Evolutionary conservation across 2,888 invertebrate genomes (phyloP).

Genomic region (Metalampra italica): DNA sequence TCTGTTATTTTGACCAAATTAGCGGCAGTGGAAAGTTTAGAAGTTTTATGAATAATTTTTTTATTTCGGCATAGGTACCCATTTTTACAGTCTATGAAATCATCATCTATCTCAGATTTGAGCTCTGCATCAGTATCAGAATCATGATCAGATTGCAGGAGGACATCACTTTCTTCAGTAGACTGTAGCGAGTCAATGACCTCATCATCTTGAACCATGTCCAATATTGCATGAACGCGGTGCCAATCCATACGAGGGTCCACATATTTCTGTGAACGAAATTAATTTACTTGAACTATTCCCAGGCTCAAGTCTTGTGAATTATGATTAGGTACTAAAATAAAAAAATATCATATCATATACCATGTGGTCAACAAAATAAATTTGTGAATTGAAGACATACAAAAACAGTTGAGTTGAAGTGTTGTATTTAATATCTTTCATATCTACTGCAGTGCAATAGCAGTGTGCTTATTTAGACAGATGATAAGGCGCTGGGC

Average conservation of each 20-base stretch:
- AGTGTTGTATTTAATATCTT: constrained; percentile 36
- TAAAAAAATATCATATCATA: too few species aligned
- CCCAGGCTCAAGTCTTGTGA: constrained; percentile 25
- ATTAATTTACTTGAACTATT: constrained; percentile 69
- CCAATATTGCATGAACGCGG: constrained; percentile 69
- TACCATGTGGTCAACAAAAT: not conserved
- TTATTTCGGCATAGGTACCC: constrained; percentile 57
- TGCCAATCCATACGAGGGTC: constrained; percentile 75
- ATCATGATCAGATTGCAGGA: constrained; percentile 62
- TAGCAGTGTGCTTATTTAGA: constrained; percentile 18
- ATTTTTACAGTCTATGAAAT: constrained; percentile 42
- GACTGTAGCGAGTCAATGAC: constrained; percentile 63
- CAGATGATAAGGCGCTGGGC: constrained; percentile 32
- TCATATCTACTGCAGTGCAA: constrained; percentile 20
- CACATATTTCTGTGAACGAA: constrained; percentile 72
- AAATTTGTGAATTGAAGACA: not conserved
- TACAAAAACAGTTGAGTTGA: constrained; percentile 14
- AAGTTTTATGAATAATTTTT: constrained; percentile 40
- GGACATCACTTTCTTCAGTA: constrained; percentile 57
- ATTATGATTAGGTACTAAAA: not conserved
- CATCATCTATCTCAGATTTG: constrained; percentile 39
- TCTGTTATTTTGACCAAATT: constrained; percentile 37
- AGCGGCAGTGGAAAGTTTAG: constrained; percentile 29
- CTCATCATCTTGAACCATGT: constrained; percentile 65
- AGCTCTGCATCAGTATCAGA: constrained; percentile 63